These are phyloP conservation scores for Oncorhynchus kisutch DNA, from an alignment of 2,113 vertebrate species.

Conservation along the genomic window DNA sequence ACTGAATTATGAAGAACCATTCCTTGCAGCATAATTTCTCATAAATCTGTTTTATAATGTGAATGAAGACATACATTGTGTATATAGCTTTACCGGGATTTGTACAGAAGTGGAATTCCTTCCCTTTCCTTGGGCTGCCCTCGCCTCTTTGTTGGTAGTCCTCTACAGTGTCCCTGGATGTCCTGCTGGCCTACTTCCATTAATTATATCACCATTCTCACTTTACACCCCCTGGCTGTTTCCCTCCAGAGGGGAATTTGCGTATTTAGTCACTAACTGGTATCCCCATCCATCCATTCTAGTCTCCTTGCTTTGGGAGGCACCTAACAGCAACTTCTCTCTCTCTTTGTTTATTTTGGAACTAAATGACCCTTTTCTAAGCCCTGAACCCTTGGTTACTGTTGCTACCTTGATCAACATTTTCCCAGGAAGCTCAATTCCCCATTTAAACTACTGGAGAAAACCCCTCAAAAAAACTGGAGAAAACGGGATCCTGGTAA, in stretches of 20 bases:
- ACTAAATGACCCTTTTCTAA: no score
- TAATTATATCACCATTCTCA: constrained; percentile 68
- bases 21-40: no score
- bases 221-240: constrained; percentile 48
- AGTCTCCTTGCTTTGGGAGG: background rate
- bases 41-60: background rate
- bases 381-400: no score
- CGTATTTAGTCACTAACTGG: constrained; percentile 59
- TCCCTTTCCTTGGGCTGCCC: background rate
- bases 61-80: constrained; percentile 24
- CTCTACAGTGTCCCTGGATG: constrained; percentile 64
- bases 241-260: constrained; percentile 67
- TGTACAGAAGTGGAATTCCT: background rate
- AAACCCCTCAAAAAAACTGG: no score
- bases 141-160: constrained; percentile 50
- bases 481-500: no score
- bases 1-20: no score
- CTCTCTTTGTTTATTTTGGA: no score
- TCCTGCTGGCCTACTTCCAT: constrained; percentile 72
- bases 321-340: background rate
- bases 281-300: constrained; percentile 48
- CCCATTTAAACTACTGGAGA: no score
- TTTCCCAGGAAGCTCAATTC: no score
- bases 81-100: constrained; percentile 36
- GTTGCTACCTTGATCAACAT: no score